Evolutionary conservation across 2,888 invertebrate genomes (phyloP), one percentile per base, ranked within the genome.

Genomic region (Napeogenes sylphis): DNA sequence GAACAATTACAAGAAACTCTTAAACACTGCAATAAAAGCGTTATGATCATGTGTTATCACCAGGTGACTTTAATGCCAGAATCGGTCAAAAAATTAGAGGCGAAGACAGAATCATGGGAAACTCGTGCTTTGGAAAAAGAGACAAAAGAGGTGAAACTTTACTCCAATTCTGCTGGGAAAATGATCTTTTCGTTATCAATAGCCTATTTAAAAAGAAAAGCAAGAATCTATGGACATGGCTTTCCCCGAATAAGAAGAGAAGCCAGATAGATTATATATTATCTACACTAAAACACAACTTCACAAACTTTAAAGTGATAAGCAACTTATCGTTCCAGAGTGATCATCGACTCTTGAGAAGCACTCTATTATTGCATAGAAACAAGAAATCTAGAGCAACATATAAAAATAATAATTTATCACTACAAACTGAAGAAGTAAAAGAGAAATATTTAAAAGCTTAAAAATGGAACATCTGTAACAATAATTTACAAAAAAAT

Each of bases 41-140:
- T 21, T 21, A 21, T 21, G 21, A 21, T 21, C 21, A 21, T 21
- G n/a, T n/a, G n/a, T n/a, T n/a, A n/a, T n/a, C n/a, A n/a, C n/a
- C n/a, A 21, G 21, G 21, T 21, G 21, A 21, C 21, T 21, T 21
- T 21, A 21, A 21, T 21, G 21, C 21, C 21, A 21, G 21, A 21
- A 21, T 21, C 64, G 61, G 67, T 4, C 33, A 61, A 14, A 56
- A 62, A 55, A 21, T 45, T 3, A 58, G 42, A 30, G 55, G 61
- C 14, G 64, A 64, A 63, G 63, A 67, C 13, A 63, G 53, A 66
- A 54, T 67, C 38, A 8, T 66, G 38, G 63, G 68, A 10, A 58
- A 42, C 30, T 63, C 30, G 6, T 67, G 66, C 59, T 71, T 63
- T 45, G 67, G 69, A 59, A 65, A 64, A 62, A 64, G 68, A 67